These are phyloP conservation scores for Odontophorus gujanensis DNA, from an alignment of 2,113 vertebrate species.

Conservation along the genomic window DNA sequence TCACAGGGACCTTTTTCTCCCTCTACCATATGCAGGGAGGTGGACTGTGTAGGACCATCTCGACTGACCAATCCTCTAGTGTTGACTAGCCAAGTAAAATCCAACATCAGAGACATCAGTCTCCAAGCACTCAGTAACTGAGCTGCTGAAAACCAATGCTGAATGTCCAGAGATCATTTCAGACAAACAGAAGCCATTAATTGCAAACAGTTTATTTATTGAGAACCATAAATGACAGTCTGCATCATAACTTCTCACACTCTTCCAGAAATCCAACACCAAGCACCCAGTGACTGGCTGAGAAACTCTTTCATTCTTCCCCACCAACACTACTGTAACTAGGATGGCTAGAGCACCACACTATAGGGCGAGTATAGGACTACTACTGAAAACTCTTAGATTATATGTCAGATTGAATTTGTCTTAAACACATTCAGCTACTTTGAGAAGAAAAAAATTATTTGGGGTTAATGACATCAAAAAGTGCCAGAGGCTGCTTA, in stretches of 20 bases:
- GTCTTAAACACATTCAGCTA: neutral
- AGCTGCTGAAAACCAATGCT: neutral
- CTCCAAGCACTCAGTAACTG: too few species aligned
- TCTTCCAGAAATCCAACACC: neutral
- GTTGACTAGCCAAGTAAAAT: neutral
- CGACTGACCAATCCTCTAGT: too few species aligned
- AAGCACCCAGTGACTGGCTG: accelerated
- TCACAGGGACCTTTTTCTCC: too few species aligned
- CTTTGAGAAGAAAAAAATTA: neutral
- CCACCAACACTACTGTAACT: neutral
- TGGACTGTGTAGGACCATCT: too few species aligned
- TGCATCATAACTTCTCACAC: neutral
- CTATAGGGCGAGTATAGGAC: neutral
- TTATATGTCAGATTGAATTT: neutral
- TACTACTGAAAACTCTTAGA: neutral
- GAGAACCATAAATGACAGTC: neutral
- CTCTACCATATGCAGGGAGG: too few species aligned
- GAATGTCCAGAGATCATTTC: neutral
- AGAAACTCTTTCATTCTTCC: neutral
- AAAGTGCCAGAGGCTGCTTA: neutral
- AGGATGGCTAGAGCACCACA: neutral
- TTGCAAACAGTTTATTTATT: neutral
- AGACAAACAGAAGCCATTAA: neutral
- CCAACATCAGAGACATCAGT: accelerated
- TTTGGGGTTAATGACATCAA: neutral